phyloP scores from a whole-genome alignment of 2,113 vertebrate species.

The Aegotheles bennettii region DNA sequence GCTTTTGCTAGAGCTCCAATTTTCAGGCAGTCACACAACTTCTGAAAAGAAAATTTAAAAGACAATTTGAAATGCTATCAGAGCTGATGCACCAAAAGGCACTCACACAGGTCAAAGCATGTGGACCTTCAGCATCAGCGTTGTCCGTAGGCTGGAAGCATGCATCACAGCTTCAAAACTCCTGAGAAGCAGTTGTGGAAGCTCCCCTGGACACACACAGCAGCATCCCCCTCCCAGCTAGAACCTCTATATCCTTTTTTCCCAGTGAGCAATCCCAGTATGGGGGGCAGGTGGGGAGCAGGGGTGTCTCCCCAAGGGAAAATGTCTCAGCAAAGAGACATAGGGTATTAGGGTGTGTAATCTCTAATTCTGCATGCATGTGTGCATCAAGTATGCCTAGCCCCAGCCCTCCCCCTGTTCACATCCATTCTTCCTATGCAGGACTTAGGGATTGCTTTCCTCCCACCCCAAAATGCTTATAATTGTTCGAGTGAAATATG shows the following conservation, averaged over 20 bases:
- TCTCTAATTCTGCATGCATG: background rate
- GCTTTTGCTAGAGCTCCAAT: background rate
- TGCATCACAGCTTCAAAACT: background rate
- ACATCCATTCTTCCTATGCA: background rate
- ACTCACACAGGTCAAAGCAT: background rate
- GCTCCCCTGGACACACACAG: background rate
- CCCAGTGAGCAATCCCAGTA: background rate
- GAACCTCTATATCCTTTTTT: background rate
- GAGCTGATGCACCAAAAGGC: background rate
- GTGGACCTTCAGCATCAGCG: background rate
- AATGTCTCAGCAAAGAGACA: background rate
- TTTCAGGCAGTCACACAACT: background rate
- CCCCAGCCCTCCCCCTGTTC: background rate
- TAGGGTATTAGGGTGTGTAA: background rate
- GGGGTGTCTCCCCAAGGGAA: background rate
- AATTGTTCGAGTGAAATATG: background rate
- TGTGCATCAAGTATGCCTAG: background rate
- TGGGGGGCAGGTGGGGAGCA: background rate
- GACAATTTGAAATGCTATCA: background rate
- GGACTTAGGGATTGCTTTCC: background rate
- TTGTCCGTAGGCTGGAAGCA: background rate
- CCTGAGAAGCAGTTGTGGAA: background rate
- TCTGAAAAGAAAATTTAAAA: background rate
- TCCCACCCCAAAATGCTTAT: background rate
- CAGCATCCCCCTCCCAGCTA: background rate